These are phyloP conservation scores for Rhinatrema bivittatum DNA, from an alignment of 2,797 vertebrate genomes.

Conservation along the genomic window DNA sequence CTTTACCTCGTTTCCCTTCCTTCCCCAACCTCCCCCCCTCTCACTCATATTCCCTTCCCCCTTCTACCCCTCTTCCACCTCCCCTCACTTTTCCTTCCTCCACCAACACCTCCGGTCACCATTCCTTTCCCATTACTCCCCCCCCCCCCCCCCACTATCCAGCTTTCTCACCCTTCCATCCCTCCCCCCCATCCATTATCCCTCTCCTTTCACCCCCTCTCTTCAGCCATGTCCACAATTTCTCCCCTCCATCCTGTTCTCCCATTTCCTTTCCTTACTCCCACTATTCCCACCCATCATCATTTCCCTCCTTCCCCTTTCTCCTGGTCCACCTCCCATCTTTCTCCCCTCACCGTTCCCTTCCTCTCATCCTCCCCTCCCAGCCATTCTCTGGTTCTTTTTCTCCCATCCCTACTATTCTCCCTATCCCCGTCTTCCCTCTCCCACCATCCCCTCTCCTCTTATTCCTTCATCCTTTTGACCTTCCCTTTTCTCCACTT, in stretches of 20 bases:
- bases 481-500: too few relatives aligned
- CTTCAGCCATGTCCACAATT: neutral
- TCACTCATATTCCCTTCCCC: too few relatives aligned
- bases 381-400: constrained; percentile 15
- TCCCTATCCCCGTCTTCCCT: neutral
- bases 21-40: neutral
- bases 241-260: neutral
- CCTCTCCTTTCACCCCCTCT: neutral
- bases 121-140: neutral
- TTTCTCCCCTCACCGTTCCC: constrained; percentile 8
- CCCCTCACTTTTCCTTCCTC: neutral
- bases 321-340: constrained; percentile 8
- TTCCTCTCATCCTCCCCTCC: constrained; percentile 7
- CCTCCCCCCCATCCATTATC: neutral
- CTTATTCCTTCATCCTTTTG: too few relatives aligned
- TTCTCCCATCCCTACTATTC: neutral
- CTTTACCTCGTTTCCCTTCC: neutral
- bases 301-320: constrained; percentile 3
- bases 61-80: constrained; percentile 5
- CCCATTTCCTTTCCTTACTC: neutral
- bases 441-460: neutral
- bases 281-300: neutral
- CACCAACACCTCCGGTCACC: too few relatives aligned
- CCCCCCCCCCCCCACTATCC: neutral
- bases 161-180: neutral